These are phyloP conservation scores for Chrysogorgia sp. DNA, from an alignment of 92 coral and sea anemone genomes.

Conservation along the genomic window DNA sequence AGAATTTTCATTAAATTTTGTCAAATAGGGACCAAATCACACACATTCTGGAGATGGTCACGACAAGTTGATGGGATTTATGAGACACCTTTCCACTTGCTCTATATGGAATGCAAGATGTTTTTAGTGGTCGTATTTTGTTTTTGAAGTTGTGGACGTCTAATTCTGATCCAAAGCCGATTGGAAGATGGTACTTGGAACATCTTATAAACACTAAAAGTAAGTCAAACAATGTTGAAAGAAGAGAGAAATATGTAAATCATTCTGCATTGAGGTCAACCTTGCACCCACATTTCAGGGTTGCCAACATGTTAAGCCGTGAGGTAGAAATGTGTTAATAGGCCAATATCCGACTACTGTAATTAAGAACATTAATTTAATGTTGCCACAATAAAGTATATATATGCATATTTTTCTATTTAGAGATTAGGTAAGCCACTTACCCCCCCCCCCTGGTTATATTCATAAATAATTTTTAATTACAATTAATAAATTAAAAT, in stretches of 20 bases:
- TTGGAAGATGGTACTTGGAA: conserved; percentile 65
- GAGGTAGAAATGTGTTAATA: neutral
- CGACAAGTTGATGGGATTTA: conserved; percentile 67
- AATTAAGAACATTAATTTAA: too few species aligned
- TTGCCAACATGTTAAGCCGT: neutral
- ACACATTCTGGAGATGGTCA: conserved; percentile 62
- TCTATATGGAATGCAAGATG: conserved; percentile 72
- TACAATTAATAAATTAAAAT: too few species aligned
- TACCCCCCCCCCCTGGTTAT: too few species aligned
- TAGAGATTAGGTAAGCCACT: too few species aligned
- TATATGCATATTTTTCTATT: too few species aligned
- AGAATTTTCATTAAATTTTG: neutral
- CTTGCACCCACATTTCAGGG: too few species aligned
- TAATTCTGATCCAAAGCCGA: conserved; percentile 62
- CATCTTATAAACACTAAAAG: conserved; percentile 51
- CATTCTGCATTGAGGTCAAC: neutral
- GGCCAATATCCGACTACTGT: too few species aligned
- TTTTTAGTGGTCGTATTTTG: conserved; percentile 61
- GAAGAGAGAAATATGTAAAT: neutral
- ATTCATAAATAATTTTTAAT: too few species aligned
- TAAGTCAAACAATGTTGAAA: conserved; percentile 9
- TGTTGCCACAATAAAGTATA: too few species aligned
- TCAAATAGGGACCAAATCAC: conserved; percentile 67
- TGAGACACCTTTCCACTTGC: conserved; percentile 63
- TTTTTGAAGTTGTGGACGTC: conserved; percentile 61